A percentile compares a stretch with the other conserved stretches of the same genome.
phyloP scores from a whole-genome alignment of 2,113 vertebrate species.

The Neodontobutis hainanensis region DNA sequence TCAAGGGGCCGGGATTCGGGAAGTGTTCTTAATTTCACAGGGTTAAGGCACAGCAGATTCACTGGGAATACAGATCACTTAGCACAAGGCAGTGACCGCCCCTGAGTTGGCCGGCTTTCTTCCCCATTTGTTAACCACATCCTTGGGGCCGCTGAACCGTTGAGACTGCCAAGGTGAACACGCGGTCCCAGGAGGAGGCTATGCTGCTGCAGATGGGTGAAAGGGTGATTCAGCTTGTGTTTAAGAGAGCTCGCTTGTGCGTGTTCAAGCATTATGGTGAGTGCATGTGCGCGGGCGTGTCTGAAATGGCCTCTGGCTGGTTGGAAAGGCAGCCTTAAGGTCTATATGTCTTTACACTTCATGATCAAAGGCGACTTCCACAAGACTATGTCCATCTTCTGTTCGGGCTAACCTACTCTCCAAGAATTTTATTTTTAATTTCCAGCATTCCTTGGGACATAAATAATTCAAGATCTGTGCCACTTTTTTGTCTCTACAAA shows the following conservation, averaged over 20 bases:
- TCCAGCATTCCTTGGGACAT: background rate
- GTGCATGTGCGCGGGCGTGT: slow-evolving; percentile 6
- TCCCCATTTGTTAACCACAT: slow-evolving; percentile 97
- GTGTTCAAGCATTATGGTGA: slow-evolving; percentile 37
- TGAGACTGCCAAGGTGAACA: slow-evolving; percentile 86
- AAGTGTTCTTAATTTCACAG: slow-evolving; percentile 99
- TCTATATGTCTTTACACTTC: slow-evolving; percentile 27
- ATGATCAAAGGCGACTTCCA: slow-evolving; percentile 66
- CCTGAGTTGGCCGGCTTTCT: slow-evolving; percentile 84
- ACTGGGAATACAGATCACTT: slow-evolving; percentile 99
- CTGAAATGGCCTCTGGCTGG: slow-evolving; percentile 18
- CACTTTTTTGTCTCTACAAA: too few species aligned
- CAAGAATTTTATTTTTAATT: background rate
- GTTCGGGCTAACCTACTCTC: background rate
- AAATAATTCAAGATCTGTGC: too few species aligned
- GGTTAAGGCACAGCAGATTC: slow-evolving; percentile 99
- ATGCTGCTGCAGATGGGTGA: slow-evolving; percentile 82
- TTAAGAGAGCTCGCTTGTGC: slow-evolving; percentile 44
- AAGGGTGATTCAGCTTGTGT: slow-evolving; percentile 74
- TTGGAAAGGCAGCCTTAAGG: slow-evolving; percentile 12
- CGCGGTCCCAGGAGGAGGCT: slow-evolving; percentile 82
- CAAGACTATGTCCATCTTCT: slow-evolving; percentile 12
- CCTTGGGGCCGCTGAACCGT: slow-evolving; percentile 86
- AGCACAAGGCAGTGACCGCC: slow-evolving; percentile 90
- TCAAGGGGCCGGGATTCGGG: slow-evolving; percentile 90